Percentiles rank a stretch among this genome's conserved stretches.
These are phyloP conservation scores for Clarias pachynema DNA, from an alignment of 2,797 vertebrate species.

Conservation along the genomic window DNA sequence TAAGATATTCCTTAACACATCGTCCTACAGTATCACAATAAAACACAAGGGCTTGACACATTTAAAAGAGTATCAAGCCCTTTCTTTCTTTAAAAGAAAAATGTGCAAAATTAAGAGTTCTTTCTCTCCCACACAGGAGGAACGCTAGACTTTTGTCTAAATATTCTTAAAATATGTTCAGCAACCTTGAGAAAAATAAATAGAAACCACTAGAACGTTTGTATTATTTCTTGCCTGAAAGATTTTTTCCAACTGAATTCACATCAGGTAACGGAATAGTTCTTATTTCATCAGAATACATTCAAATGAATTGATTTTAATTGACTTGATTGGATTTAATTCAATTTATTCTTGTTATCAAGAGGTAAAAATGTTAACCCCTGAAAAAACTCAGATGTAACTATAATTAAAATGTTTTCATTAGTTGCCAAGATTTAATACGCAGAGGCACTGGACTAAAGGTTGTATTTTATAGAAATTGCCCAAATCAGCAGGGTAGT, in stretches of 20 bases:
- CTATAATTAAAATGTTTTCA: neutral
- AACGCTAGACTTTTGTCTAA: neutral
- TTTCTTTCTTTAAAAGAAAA: neutral
- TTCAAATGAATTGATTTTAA: neutral
- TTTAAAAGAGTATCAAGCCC: neutral
- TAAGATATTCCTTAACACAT: slow-evolving; percentile 5
- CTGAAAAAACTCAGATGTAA: neutral
- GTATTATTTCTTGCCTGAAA: neutral
- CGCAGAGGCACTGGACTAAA: neutral
- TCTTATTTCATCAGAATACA: neutral
- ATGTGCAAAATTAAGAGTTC: neutral
- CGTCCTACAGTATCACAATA: neutral
- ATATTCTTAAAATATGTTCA: neutral
- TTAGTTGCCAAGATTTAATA: neutral
- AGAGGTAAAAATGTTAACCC: neutral
- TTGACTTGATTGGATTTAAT: neutral
- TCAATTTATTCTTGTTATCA: neutral
- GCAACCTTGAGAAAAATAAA: slow-evolving; percentile 1
- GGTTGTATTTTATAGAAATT: neutral
- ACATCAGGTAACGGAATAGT: neutral
- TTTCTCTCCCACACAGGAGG: neutral
- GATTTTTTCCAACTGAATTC: neutral
- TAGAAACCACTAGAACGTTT: neutral
- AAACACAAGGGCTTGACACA: neutral
- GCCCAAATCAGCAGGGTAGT: neutral